Percentiles rank a stretch among this genome's conserved stretches.
These are phyloP conservation scores for Oreochromis spilurus DNA, from an alignment of 2,113 vertebrate genomes.

Conservation along the genomic window DNA sequence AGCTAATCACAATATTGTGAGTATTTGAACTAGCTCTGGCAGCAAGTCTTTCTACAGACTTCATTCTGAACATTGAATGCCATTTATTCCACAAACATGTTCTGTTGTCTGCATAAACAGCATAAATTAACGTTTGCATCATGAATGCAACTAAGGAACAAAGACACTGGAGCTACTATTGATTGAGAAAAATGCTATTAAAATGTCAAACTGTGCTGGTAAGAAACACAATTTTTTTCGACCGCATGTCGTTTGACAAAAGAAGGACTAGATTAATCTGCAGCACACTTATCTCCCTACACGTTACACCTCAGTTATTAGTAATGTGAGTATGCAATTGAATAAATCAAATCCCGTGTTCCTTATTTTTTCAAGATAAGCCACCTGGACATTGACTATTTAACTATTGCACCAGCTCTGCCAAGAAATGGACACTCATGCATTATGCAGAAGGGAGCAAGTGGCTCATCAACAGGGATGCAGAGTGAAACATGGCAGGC, in stretches of 20 bases:
- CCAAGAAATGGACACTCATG: constrained; percentile 39
- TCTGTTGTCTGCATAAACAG: background rate
- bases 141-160: background rate
- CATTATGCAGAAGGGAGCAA: constrained; percentile 55
- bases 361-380: constrained; percentile 8
- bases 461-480: constrained; percentile 48
- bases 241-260: background rate
- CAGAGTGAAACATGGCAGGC: constrained; percentile 53
- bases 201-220: background rate
- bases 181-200: background rate
- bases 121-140: background rate
- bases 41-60: background rate
- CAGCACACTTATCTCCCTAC: background rate
- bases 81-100: background rate
- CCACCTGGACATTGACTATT: constrained; percentile 43
- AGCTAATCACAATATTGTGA: background rate
- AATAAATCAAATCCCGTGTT: constrained; percentile 17
- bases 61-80: background rate
- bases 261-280: background rate
- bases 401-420: constrained; percentile 13
- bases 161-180: background rate
- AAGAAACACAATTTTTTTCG: background rate
- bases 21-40: background rate
- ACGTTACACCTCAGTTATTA: background rate
- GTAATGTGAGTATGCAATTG: background rate